These are phyloP conservation scores for Myotis lucifugus DNA, from an alignment of 2,113 vertebrate species.

Conservation along the genomic window DNA sequence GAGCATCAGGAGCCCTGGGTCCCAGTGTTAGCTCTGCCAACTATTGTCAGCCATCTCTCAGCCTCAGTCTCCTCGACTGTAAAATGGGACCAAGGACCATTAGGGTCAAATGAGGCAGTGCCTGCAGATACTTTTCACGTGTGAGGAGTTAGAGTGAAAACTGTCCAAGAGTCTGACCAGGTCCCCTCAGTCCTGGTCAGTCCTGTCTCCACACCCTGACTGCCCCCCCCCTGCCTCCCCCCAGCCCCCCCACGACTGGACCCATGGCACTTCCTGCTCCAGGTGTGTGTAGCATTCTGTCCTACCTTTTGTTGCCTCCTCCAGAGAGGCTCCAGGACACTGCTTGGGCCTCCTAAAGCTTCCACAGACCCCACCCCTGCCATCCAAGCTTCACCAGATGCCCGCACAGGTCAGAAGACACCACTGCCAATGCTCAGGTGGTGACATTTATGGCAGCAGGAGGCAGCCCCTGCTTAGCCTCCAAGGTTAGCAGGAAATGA, in stretches of 20 bases:
- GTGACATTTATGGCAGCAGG: neutral
- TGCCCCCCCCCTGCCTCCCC: too few relatives aligned
- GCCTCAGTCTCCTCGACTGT: neutral
- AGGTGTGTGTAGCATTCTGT: fast-evolving
- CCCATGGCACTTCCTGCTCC: neutral
- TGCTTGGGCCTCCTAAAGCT: neutral
- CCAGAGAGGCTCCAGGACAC: neutral
- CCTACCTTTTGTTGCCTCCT: neutral
- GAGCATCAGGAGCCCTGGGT: neutral
- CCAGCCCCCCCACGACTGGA: neutral
- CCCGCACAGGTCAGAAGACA: neutral
- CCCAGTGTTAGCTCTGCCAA: neutral
- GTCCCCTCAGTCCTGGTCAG: neutral
- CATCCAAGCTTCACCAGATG: neutral
- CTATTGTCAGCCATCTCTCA: neutral
- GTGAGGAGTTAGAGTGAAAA: neutral
- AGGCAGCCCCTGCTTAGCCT: neutral
- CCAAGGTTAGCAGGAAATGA: slow-evolving; percentile 23
- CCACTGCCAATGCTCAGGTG: neutral
- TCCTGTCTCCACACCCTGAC: too few relatives aligned
- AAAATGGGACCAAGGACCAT: neutral
- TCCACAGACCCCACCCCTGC: neutral
- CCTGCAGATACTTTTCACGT: neutral
- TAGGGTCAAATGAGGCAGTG: neutral
- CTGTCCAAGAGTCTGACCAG: neutral